Base-by-base conservation (phyloP, 2,888 invertebrate genomes). In the Yponomeuta plumbellus region DNA sequence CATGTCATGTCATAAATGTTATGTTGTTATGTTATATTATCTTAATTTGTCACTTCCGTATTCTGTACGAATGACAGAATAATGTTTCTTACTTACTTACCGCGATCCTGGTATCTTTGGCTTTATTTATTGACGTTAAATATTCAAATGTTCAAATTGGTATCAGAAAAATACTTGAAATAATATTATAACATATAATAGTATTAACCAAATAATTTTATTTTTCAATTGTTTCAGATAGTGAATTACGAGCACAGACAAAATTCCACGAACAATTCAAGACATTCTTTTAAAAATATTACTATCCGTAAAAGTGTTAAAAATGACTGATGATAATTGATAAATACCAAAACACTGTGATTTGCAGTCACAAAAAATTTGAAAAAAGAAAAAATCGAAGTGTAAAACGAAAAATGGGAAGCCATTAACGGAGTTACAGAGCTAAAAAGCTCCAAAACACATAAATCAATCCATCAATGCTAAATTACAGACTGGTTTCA, bases 401-500 rank as follows among this genome's bases (percentile, higher is more conserved):
- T 34, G 61, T 26, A 20, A 57, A 26, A 22, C 57, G 13, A 20
- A 22, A 34, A 20, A 76, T 75, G 78, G 72, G 67, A 69, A 72
- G 66, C 61, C 81, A 79, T 67, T 81, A 76, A 76, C 69, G 71
- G 77, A 72, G 74, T 70, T 68, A 70, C 71, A 69, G 81, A 80
- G 85, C 86, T 80, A 80, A 73, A 3, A 75, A 79, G 83, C 84
- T 88, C 80, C 71, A 75, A 75, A 80, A 82, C 78, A 78, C 79
- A 81, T 74, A 70, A n/a, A 71, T 78, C 92, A 72, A 76, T 70
- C 78, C 76, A 78, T 91, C 88, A 89, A 97, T 97, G 97, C 96
- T 97, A 94, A 97, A 96, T 92, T 95, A 97, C 95, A 95, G 97
- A 92, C 94, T 97, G 83, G 97, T 97, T 75, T 96, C 97, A 86